A percentile compares a stretch with the other conserved stretches of the same genome.
phyloP scores from a whole-genome alignment of 2,797 vertebrate genomes.

The Melanotaenia maccullochi region DNA sequence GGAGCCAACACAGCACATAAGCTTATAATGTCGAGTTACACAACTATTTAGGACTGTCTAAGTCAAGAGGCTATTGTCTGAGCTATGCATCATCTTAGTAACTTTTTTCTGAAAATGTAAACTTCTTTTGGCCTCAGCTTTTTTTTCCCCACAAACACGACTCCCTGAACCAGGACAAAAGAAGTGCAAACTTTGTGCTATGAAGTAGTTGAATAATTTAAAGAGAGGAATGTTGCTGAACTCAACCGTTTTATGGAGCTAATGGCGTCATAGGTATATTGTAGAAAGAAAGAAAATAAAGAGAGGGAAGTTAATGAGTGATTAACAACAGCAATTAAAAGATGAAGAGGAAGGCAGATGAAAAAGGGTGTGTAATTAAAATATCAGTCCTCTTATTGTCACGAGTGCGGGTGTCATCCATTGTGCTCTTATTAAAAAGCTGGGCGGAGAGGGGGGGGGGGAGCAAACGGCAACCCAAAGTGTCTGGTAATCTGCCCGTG shows the following conservation, averaged over 20 bases:
- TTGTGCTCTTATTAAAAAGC: slow-evolving; percentile 97
- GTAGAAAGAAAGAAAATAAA: slow-evolving; percentile 82
- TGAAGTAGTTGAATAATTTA: slow-evolving; percentile 89
- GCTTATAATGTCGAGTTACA: slow-evolving; percentile 59
- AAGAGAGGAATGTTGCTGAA: slow-evolving; percentile 89
- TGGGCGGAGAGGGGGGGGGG: slow-evolving; percentile 80
- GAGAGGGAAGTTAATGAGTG: slow-evolving; percentile 94
- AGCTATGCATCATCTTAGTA: slow-evolving; percentile 26
- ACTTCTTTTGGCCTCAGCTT: slow-evolving; percentile 50
- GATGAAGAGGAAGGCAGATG: slow-evolving; percentile 88
- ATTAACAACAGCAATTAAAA: slow-evolving; percentile 99
- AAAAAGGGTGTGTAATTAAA: slow-evolving; percentile 94
- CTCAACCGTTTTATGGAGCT: slow-evolving; percentile 91
- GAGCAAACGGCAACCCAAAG: slow-evolving; percentile 93
- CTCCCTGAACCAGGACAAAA: slow-evolving; percentile 27
- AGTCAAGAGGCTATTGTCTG: slow-evolving; percentile 51
- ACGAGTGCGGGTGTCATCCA: slow-evolving; percentile 96
- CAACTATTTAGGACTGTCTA: slow-evolving; percentile 56
- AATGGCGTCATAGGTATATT: slow-evolving; percentile 93
- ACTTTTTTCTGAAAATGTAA: slow-evolving; percentile 36
- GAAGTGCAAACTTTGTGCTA: slow-evolving; percentile 45
- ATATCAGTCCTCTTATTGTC: slow-evolving; percentile 98
- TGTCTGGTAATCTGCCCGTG: slow-evolving; percentile 98
- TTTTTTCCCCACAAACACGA: slow-evolving; percentile 7
- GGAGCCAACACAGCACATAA: slow-evolving; percentile 67